Evolutionary conservation across 2,888 invertebrate species (phyloP).

Genomic region (Blastobasis lacticolella): DNA sequence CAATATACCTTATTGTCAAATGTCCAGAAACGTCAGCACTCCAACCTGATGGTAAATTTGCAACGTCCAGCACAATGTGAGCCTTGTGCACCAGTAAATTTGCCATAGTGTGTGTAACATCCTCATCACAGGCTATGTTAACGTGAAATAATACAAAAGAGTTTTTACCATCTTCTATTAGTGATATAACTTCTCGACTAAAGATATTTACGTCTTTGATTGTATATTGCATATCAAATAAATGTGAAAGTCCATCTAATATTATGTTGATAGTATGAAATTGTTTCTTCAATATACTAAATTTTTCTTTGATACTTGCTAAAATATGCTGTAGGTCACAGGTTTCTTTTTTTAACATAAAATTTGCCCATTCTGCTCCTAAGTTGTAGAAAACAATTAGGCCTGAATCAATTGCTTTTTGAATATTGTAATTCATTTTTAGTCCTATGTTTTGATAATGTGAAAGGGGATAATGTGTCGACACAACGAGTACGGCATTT

Average conservation of each 20-base stretch:
- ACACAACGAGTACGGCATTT: conserved; percentile 75
- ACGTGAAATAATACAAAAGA: conserved; percentile 70
- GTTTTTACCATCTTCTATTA: conserved; percentile 37
- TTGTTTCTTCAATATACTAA: conserved; percentile 41
- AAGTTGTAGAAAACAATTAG: conserved; percentile 42
- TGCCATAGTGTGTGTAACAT: conserved; percentile 73
- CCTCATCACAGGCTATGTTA: conserved; percentile 72
- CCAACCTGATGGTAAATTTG: conserved; percentile 80
- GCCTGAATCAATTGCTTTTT: conserved; percentile 52
- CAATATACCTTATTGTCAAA: conserved; percentile 68
- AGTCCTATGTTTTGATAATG: conserved; percentile 85
- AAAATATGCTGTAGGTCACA: conserved; percentile 50
- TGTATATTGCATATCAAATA: conserved; percentile 77
- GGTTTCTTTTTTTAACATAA: conserved; percentile 30
- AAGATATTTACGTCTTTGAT: conserved; percentile 66
- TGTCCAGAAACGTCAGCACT: conserved; percentile 83
- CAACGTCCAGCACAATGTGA: conserved; percentile 76
- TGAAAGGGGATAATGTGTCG: conserved; percentile 80
- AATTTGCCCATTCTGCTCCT: conserved; percentile 36
- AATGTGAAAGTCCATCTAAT: conserved; percentile 82
- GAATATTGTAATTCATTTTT: conserved; percentile 82
- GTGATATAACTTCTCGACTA: conserved; percentile 56
- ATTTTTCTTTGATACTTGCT: conserved; percentile 47
- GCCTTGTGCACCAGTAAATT: conserved; percentile 78
- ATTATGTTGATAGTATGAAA: conserved; percentile 71